These are phyloP conservation scores for Menura novaehollandiae DNA, from an alignment of 2,113 vertebrate genomes.

Conservation along the genomic window DNA sequence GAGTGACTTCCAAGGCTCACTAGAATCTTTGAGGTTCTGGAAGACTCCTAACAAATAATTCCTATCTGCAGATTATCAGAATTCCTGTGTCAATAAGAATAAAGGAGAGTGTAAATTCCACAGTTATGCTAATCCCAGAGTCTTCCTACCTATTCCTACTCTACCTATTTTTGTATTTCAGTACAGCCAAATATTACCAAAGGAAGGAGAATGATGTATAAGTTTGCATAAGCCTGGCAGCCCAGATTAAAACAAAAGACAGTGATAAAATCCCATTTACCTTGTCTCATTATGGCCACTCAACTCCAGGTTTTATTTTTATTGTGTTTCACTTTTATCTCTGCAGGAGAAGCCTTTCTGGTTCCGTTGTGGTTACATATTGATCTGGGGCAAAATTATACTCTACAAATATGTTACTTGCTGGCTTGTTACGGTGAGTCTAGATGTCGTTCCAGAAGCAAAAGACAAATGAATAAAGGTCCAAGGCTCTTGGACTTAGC, in stretches of 20 bases:
- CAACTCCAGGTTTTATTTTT: background rate
- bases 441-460: background rate
- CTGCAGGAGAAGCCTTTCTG: slow-evolving; percentile 86
- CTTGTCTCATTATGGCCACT: background rate
- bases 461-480: background rate
- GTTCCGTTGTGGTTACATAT: slow-evolving; percentile 91
- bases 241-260: background rate
- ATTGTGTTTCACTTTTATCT: background rate
- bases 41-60: background rate
- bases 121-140: background rate
- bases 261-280: background rate
- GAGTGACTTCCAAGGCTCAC: background rate
- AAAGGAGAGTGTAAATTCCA: background rate
- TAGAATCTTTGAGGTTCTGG: background rate
- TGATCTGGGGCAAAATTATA: slow-evolving; percentile 91
- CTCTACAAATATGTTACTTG: slow-evolving; percentile 97
- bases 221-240: background rate
- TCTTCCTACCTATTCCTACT: background rate
- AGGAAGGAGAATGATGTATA: background rate
- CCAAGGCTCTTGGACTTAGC: background rate
- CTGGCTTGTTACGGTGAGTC: slow-evolving; percentile 95
- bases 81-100: background rate
- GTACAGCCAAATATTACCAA: background rate
- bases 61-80: background rate
- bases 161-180: background rate